Evolutionary conservation across 2,113 vertebrate species (phyloP), one percentile per base, ranked within the genome.

Genomic region (Oreotrochilus melanogaster): DNA sequence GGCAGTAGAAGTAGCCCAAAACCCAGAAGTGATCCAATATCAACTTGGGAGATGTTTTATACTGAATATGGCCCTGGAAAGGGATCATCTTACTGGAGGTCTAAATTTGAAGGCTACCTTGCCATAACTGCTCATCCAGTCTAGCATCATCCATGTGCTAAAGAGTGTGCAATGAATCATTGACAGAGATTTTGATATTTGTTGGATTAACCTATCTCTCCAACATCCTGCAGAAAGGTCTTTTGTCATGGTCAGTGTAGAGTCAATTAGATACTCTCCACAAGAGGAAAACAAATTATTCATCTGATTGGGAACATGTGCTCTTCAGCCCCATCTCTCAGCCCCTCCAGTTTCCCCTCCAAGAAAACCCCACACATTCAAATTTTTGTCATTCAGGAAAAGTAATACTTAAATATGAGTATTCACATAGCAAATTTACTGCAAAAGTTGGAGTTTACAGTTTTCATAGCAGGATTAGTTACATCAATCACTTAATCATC

Each of bases 401-500:
- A 28, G 9, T 22, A 54, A 56, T 78, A 19, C 28, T 75, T 61
- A 42, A 57, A 19, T 65, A 24, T 43, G 37, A 85, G 22, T 61
- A 60, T 86, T 79, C 39, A 43, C 10, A 42, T 3, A 65, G 18
- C 11, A 65, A 88, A 22, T 74, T 58, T 43, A 48, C 39, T 86
- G 62, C 27, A 82, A 70, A 90, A 66, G 47, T 35, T 30, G 58
- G 64, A 71, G 61, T 87, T 93, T 54, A 43, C 50, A 58, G 23
- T 79, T 79, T 79, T 66, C 45, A 60, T 60, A 78, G 50, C 76
- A 78, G 78, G 30, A 17, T 87, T 92, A 62, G 58, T 79, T 91
- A 73, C 37, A 78, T 61, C 78, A 93, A 66, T 92, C 86, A 91
- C 30, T 92, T 65, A 83, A 1, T 82, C 81, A 79, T 86, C 78